Conservation (phyloP, 2,113 vertebrate genomes). For the Otolemur garnettii region DNA sequence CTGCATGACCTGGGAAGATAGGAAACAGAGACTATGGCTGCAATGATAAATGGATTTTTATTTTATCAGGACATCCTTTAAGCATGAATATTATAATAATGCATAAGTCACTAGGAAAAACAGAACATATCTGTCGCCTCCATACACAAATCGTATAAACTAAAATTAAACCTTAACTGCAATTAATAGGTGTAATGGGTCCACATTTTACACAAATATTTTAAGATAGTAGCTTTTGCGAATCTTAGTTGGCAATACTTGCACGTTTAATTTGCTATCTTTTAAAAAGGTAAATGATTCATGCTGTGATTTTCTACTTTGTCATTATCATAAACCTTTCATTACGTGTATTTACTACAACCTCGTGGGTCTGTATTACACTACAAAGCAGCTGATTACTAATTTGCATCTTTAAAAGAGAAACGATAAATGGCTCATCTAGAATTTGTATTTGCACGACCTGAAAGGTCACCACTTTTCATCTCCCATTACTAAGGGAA, state of each 20-base stretch:
- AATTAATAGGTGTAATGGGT: conserved; percentile 43
- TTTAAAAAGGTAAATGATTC: conserved; percentile 62
- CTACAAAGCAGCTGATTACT: conserved; percentile 36
- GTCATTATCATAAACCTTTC: conserved; percentile 58
- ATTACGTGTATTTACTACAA: conserved; percentile 40
- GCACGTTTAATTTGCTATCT: conserved; percentile 46
- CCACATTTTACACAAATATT: conserved; percentile 43
- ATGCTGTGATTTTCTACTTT: conserved; percentile 48
- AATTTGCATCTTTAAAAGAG: conserved; percentile 55
- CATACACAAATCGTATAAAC: not conserved
- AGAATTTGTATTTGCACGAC: conserved; percentile 64
- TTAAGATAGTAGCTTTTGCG: conserved; percentile 15
- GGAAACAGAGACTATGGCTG: not conserved
- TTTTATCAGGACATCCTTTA: not conserved
- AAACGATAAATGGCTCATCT: conserved; percentile 70
- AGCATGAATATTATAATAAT: not conserved
- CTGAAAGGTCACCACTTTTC: conserved; percentile 50
- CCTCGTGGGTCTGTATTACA: not conserved
- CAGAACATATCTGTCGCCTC: not conserved
- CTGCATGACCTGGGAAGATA: too few relatives aligned
- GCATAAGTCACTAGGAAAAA: not conserved
- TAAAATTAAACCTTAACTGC: conserved; percentile 47
- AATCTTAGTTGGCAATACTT: conserved; percentile 40
- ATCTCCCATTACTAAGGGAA: not conserved
- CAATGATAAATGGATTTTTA: not conserved